Conservation (phyloP, 2,797 vertebrate genomes). For the Clamator glandarius region DNA sequence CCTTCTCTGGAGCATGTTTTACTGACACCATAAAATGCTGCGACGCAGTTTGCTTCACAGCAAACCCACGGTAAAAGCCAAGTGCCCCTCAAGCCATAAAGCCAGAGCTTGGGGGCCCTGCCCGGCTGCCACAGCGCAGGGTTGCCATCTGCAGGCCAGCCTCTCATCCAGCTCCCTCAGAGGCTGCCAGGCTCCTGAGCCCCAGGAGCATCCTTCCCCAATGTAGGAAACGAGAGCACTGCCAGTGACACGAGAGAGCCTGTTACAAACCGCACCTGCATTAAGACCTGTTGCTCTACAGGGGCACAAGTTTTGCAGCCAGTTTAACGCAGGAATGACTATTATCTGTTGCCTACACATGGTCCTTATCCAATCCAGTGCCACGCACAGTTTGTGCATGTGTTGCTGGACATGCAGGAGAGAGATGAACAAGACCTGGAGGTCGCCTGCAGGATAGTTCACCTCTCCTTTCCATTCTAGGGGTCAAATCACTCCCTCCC, state of each 20-base stretch:
- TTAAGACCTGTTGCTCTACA: not conserved
- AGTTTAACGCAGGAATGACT: not conserved
- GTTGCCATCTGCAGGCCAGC: constrained; percentile 42
- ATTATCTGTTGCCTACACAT: not conserved
- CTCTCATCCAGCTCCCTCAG: not conserved
- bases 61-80: not conserved
- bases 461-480: not conserved
- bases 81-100: not conserved
- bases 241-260: not conserved
- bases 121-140: not conserved
- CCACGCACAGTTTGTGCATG: not conserved
- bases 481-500: not conserved
- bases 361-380: not conserved
- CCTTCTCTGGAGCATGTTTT: not conserved
- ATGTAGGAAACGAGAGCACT: not conserved
- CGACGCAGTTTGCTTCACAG: not conserved
- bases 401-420: not conserved
- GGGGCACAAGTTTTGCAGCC: not conserved
- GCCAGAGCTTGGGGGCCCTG: not conserved
- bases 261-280: not conserved
- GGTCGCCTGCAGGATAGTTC: not conserved
- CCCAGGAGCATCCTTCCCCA: not conserved
- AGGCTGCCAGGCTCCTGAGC: not conserved
- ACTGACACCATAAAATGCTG: not conserved
- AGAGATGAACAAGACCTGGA: not conserved